Evolutionary conservation across 2,797 vertebrate species (phyloP).

Genomic region (Rhincodon typus): DNA sequence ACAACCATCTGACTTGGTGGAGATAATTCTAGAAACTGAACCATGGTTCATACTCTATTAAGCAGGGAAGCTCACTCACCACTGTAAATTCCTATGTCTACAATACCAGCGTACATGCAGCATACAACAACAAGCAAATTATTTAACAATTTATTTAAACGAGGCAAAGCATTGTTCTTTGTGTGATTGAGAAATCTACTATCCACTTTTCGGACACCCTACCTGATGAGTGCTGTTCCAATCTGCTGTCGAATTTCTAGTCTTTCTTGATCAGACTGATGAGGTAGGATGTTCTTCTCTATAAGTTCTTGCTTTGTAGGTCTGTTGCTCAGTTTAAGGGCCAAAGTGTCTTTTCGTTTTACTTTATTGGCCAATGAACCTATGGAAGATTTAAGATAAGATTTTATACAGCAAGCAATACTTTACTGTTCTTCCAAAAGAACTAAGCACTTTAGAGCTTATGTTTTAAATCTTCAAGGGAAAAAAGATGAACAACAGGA

Average conservation of each 20-base stretch:
- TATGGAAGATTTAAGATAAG: constrained; percentile 45
- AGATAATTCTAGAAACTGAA: not conserved
- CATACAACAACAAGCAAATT: not conserved
- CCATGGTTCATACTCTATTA: not conserved
- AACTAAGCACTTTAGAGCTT: not conserved
- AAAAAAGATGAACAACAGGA: not conserved
- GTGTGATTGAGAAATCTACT: not conserved
- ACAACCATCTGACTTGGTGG: not conserved
- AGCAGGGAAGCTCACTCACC: not conserved
- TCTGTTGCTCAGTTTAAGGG: constrained; percentile 79
- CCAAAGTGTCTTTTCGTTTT: constrained; percentile 90
- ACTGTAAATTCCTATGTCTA: not conserved
- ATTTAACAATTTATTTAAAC: not conserved
- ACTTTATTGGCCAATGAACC: constrained; percentile 86
- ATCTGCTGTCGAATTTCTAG: constrained; percentile 92
- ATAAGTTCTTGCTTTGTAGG: constrained; percentile 53
- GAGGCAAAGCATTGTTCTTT: not conserved
- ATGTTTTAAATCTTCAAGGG: not conserved
- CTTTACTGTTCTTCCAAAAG: not conserved
- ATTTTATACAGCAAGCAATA: not conserved
- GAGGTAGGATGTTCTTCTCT: constrained; percentile 73
- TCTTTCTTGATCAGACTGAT: constrained; percentile 94
- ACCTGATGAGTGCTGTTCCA: constrained; percentile 86
- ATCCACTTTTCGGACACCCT: not conserved
- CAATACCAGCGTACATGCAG: not conserved